Conservation (phyloP, 2,113 vertebrate genomes). For the Elaphurus davidianus region DNA sequence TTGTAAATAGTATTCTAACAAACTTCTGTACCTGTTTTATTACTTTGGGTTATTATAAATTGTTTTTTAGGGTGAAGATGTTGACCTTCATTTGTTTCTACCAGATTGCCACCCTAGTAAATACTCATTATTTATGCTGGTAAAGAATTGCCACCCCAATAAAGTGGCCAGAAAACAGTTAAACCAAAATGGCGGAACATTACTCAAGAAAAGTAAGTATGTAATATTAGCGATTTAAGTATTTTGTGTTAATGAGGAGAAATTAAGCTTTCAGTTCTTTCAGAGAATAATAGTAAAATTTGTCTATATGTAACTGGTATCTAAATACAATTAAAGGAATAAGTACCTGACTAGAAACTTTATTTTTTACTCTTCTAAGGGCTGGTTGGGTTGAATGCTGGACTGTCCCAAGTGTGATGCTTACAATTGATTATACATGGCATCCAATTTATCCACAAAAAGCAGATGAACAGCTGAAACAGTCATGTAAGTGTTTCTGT, state of each 20-base stretch:
- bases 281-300: background rate
- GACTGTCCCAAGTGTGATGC: constrained; percentile 94
- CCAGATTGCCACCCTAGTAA: constrained; percentile 98
- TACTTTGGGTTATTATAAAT: constrained; percentile 37
- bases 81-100: constrained; percentile 94
- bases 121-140: constrained; percentile 95
- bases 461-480: constrained; percentile 95
- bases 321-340: background rate
- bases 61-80: constrained; percentile 92
- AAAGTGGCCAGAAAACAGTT: constrained; percentile 86
- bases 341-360: constrained; percentile 11
- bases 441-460: constrained; percentile 99
- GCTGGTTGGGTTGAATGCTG: constrained; percentile 98
- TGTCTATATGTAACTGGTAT: background rate
- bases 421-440: constrained; percentile 97
- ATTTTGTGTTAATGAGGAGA: background rate
- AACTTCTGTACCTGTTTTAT: background rate
- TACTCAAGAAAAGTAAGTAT: constrained; percentile 93
- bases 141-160: constrained; percentile 92
- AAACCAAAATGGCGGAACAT: constrained; percentile 96
- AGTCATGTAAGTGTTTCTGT: constrained; percentile 88
- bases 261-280: background rate
- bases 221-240: background rate
- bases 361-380: constrained; percentile 79
- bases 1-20: background rate